A percentile compares a stretch with the other conserved stretches of the same genome.
phyloP scores from a whole-genome alignment of 2,888 invertebrate genomes.

The Octonoba sinensis region DNA sequence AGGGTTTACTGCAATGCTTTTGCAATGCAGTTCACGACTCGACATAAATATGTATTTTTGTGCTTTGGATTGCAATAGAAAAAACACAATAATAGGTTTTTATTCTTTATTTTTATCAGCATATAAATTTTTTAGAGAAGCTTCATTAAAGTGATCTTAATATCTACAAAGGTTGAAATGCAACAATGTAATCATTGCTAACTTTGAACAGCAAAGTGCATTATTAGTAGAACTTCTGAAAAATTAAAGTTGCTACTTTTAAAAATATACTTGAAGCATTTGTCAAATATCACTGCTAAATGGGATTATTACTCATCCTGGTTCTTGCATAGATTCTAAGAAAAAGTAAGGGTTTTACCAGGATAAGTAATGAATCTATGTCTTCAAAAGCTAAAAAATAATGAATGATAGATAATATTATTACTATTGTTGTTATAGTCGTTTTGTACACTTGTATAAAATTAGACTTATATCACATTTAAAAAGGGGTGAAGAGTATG shows the following conservation, averaged over 20 bases:
- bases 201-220: constrained; percentile 23
- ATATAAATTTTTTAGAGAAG: too few species aligned
- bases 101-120: too few species aligned
- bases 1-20: too few species aligned
- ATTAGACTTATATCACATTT: too few species aligned
- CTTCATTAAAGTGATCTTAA: neutral
- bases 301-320: constrained; percentile 1
- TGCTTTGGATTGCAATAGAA: too few species aligned
- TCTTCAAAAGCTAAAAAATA: neutral
- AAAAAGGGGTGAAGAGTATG: too few species aligned
- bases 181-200: constrained; percentile 12
- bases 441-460: neutral
- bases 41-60: too few species aligned
- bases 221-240: constrained; percentile 9
- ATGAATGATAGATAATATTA: too few species aligned
- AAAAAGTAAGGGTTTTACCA: constrained; percentile 18
- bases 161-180: constrained; percentile 17
- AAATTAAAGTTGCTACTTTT: constrained; percentile 1
- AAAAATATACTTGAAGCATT: constrained; percentile 32
- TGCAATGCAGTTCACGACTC: too few species aligned
- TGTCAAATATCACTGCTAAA: constrained; percentile 22
- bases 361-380: constrained; percentile 12
- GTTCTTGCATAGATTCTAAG: constrained; percentile 27
- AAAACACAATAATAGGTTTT: too few species aligned
- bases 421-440: neutral